These are phyloP conservation scores for Dryocosmus kuriphilus DNA, from an alignment of 2,888 invertebrate species.

Conservation along the genomic window DNA sequence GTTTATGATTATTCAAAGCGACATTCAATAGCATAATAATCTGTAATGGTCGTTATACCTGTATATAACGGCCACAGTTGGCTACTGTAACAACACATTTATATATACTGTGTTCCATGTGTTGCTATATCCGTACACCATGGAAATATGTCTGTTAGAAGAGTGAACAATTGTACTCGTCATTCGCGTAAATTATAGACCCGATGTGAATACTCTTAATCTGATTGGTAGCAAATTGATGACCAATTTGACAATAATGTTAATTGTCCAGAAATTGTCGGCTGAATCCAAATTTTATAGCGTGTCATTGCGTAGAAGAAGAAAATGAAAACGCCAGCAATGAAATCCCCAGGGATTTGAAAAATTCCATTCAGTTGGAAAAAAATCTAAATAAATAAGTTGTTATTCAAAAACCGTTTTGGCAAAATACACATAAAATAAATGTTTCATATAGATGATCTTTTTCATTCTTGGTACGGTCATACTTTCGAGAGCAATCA, in stretches of 20 bases:
- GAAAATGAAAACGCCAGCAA: neutral
- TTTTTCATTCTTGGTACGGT: neutral
- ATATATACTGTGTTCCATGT: neutral
- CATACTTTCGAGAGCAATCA: neutral
- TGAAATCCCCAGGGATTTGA: neutral
- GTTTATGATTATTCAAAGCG: constrained; percentile 5
- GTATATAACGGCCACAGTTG: neutral
- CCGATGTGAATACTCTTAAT: constrained; percentile 4
- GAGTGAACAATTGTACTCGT: neutral
- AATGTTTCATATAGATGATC: too few species aligned
- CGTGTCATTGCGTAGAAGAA: neutral
- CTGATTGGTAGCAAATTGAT: constrained; percentile 8
- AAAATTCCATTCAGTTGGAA: neutral
- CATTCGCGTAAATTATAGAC: constrained; percentile 11
- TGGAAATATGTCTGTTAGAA: neutral
- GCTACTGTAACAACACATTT: neutral
- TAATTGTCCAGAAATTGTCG: neutral
- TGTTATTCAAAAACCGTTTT: too few species aligned
- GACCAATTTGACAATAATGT: neutral
- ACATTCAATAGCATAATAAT: neutral
- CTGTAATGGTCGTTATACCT: neutral
- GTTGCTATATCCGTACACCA: neutral
- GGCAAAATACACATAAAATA: too few species aligned
- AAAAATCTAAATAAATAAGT: too few species aligned
- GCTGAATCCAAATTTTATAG: neutral